A percentile compares a stretch with the other conserved stretches of the same genome.
phyloP scores from a whole-genome alignment of 1,140 invertebrate species.

The Holcopasites calliopsidis region DNA sequence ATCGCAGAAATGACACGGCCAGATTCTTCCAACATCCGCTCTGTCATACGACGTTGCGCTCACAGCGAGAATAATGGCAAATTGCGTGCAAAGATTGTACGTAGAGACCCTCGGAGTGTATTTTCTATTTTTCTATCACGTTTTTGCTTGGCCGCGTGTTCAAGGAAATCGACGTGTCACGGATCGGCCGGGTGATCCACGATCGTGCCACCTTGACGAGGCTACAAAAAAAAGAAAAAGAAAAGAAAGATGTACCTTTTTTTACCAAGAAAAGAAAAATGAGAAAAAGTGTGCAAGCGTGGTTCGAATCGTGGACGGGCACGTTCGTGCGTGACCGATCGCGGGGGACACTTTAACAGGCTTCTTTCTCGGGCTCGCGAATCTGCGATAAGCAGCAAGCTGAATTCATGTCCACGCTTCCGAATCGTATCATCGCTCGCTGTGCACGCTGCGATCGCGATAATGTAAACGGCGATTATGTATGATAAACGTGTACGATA shows the following conservation, averaged over 20 bases:
- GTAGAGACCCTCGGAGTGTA: background rate
- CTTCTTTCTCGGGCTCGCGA: conserved; percentile 17
- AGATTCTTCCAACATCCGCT: too few relatives aligned
- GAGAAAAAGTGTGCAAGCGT: background rate
- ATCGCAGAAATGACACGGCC: conserved; percentile 48
- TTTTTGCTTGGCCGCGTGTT: conserved; percentile 11
- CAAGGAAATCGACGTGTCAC: conserved; percentile 10
- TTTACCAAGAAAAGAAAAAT: conserved; percentile 12
- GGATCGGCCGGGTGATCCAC: background rate
- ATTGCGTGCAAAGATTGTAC: background rate
- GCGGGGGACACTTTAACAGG: background rate
- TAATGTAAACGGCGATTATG: conserved; percentile 56
- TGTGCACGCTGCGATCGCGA: conserved; percentile 54
- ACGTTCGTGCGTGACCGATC: background rate
- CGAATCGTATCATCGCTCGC: conserved; percentile 70
- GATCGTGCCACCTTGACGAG: background rate
- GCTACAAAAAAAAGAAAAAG: background rate
- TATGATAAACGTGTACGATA: conserved; percentile 66
- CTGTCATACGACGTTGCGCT: conserved; percentile 10
- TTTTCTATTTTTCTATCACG: conserved; percentile 45
- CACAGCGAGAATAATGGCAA: background rate
- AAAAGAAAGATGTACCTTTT: background rate
- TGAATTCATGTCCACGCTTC: conserved; percentile 69
- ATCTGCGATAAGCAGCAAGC: conserved; percentile 64
- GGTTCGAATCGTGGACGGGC: background rate